These are phyloP conservation scores for Drosophila leonis DNA, from an alignment of 2,888 invertebrate genomes.

Conservation along the genomic window DNA sequence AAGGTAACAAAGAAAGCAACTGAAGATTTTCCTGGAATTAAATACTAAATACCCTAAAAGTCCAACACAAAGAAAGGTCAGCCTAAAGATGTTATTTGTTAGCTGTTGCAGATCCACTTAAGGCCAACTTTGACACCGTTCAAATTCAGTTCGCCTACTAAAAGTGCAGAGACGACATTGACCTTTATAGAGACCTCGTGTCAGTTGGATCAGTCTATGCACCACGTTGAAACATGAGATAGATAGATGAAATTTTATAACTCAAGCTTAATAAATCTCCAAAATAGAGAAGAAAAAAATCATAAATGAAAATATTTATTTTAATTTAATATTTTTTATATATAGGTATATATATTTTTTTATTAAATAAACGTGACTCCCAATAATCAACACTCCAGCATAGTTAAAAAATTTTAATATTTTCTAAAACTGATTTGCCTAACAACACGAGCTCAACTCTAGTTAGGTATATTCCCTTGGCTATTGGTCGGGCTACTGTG, in stretches of 20 bases:
- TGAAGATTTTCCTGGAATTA: no score
- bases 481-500: neutral
- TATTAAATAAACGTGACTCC: neutral
- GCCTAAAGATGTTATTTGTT: neutral
- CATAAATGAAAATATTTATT: neutral
- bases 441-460: slow-evolving; percentile 1
- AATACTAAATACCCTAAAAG: no score
- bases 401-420: neutral
- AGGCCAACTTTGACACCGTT: no score
- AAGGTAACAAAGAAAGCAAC: no score
- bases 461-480: neutral
- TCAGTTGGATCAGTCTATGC: neutral
- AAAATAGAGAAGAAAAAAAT: neutral
- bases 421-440: neutral
- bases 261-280: neutral
- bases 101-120: neutral
- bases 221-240: no score
- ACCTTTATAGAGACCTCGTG: neutral
- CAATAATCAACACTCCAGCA: neutral
- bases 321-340: no score
- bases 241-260: neutral
- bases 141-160: no score
- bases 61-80: no score
- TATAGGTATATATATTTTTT: neutral
- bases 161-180: neutral